A percentile compares a stretch with the other conserved stretches of the same genome.
Evolutionary conservation across 2,888 invertebrate genomes (phyloP).

Genomic region (Sinodicranocentrus sp.): DNA sequence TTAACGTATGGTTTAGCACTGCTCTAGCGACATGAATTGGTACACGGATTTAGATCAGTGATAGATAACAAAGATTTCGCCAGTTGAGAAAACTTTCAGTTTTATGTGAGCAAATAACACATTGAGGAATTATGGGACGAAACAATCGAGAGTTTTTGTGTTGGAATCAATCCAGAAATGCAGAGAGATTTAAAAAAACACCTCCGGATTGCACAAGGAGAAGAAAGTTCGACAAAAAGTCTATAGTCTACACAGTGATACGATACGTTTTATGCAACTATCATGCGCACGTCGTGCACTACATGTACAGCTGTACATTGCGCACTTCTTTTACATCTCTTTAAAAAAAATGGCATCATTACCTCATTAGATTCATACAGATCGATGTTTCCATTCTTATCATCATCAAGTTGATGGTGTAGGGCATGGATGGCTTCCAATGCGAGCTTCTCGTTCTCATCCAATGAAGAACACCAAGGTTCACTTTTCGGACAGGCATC

Average conservation of each 20-base stretch:
- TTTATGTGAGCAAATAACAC: constrained; percentile 10
- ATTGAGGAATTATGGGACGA: constrained; percentile 17
- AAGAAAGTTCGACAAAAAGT: too few relatives aligned
- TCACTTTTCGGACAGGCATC: constrained; percentile 69
- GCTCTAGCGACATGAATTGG: too few relatives aligned
- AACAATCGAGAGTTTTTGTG: constrained; percentile 5
- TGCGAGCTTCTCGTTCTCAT: constrained; percentile 86
- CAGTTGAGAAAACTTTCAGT: constrained; percentile 6
- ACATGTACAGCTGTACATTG: too few relatives aligned
- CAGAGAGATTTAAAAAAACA: too few relatives aligned
- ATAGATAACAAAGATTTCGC: too few relatives aligned
- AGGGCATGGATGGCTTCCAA: constrained; percentile 95
- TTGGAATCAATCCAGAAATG: constrained; percentile 22
- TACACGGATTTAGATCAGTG: too few relatives aligned
- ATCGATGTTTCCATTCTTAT: constrained; percentile 98
- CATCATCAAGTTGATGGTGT: constrained; percentile 97
- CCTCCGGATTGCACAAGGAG: too few relatives aligned
- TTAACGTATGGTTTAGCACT: too few relatives aligned
- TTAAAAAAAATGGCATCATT: constrained; percentile 71
- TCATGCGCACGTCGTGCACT: too few relatives aligned
- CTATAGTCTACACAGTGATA: too few relatives aligned
- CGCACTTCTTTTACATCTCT: neutral
- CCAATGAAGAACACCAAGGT: constrained; percentile 73
- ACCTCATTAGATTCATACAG: constrained; percentile 98
- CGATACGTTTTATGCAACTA: too few relatives aligned